Conservation (phyloP, 2,113 vertebrate genomes). For the Panthera tigris region DNA sequence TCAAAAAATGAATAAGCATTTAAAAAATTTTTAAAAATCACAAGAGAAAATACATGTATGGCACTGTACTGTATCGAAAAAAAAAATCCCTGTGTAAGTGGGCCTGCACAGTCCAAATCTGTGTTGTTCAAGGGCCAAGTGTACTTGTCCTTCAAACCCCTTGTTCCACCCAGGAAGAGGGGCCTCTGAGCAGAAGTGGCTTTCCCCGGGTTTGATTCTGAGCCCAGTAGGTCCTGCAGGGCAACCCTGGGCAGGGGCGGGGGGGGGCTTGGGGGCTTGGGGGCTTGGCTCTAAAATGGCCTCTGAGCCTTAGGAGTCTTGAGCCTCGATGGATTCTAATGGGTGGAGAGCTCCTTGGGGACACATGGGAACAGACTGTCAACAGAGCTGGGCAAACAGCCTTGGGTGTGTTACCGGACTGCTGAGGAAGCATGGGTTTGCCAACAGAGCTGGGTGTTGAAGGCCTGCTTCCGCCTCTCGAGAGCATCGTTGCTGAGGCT, state of each 20-base stretch:
- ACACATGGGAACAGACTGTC: not conserved
- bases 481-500: not conserved
- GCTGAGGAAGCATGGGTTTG: not conserved
- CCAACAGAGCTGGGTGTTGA: not conserved
- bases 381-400: not conserved
- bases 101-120: not conserved
- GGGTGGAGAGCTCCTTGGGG: not conserved
- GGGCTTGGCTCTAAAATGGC: not conserved
- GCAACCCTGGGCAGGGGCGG: accelerated
- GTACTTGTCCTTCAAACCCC: not conserved
- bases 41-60: not conserved
- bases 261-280: accelerated
- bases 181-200: not conserved
- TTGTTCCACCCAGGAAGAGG: not conserved
- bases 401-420: not conserved
- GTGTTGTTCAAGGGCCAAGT: not conserved
- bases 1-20: too few species aligned
- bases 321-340: not conserved
- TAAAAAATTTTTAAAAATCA: not conserved
- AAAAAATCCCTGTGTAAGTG: not conserved
- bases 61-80: not conserved
- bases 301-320: not conserved
- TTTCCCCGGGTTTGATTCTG: not conserved
- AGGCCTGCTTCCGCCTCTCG: not conserved
- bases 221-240: not conserved